Conservation (phyloP, 2,113 vertebrate genomes). For the Labrus mixtus region DNA sequence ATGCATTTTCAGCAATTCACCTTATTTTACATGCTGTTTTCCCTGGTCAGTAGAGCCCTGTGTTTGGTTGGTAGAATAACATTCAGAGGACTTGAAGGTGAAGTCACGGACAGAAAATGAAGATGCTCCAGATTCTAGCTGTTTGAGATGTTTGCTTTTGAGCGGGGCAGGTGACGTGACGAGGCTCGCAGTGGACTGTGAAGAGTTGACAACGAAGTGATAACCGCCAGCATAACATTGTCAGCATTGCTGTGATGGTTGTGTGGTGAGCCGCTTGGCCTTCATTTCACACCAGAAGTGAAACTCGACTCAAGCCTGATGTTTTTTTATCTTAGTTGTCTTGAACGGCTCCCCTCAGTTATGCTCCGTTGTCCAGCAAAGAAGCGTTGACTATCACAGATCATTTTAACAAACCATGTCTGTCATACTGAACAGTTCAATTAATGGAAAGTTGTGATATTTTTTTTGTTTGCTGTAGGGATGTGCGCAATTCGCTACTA, state of each 20-base stretch:
- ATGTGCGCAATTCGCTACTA: too few species aligned
- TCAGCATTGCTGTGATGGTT: constrained; percentile 16
- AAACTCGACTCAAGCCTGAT: not conserved
- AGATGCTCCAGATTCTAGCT: constrained; percentile 54
- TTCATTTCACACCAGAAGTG: not conserved
- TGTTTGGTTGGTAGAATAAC: constrained; percentile 5
- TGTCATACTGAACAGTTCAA: not conserved
- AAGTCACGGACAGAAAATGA: constrained; percentile 54
- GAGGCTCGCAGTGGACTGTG: not conserved
- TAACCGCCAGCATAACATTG: constrained; percentile 2
- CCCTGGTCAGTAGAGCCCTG: not conserved
- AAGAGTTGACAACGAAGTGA: constrained; percentile 15
- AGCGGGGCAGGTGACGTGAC: constrained; percentile 4
- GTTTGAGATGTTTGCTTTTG: constrained; percentile 34
- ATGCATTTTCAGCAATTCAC: too few species aligned
- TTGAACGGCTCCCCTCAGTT: not conserved
- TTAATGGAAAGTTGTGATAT: not conserved
- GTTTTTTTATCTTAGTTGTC: not conserved
- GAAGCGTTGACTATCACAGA: not conserved
- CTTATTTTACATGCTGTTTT: too few species aligned
- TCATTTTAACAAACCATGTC: not conserved
- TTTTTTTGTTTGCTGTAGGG: too few species aligned
- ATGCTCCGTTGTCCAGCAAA: constrained; percentile 26
- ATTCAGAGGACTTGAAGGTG: not conserved
- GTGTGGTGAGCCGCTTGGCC: constrained; percentile 6